phyloP scores from a whole-genome alignment of 1,140 invertebrate species.

The Euwallacea fornicatus region DNA sequence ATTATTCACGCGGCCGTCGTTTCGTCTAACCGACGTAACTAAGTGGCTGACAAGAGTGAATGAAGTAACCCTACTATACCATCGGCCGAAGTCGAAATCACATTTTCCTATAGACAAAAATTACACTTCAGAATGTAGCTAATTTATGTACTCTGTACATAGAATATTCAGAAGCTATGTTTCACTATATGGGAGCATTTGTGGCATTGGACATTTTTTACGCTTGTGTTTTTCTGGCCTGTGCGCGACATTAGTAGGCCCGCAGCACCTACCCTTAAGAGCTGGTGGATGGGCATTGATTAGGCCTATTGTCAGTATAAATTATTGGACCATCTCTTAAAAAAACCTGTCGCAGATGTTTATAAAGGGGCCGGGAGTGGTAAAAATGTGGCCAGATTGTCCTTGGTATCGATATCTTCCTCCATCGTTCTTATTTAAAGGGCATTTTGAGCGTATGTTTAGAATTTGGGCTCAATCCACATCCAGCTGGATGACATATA shows the following conservation, averaged over 20 bases:
- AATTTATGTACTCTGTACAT: too few species aligned
- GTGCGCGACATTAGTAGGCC: slow-evolving; percentile 4
- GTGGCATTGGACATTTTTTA: too few species aligned
- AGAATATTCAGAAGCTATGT: too few species aligned
- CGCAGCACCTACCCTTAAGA: slow-evolving; percentile 35
- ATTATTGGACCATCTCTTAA: slow-evolving; percentile 45
- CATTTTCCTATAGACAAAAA: background rate
- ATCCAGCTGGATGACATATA: too few species aligned
- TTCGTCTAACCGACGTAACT: slow-evolving; percentile 46
- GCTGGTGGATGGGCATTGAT: slow-evolving; percentile 40
- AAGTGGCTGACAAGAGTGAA: slow-evolving; percentile 42
- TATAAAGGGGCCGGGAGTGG: slow-evolving; percentile 42
- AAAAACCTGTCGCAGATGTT: slow-evolving; percentile 49
- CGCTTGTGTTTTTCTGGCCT: slow-evolving; percentile 6
- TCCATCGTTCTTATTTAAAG: slow-evolving; percentile 22
- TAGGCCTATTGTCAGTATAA: slow-evolving; percentile 47
- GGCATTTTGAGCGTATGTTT: slow-evolving; percentile 37
- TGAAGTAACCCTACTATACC: slow-evolving; percentile 12
- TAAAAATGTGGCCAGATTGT: slow-evolving; percentile 47
- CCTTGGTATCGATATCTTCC: slow-evolving; percentile 25
- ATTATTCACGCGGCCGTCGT: slow-evolving; percentile 46
- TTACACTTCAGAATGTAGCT: too few species aligned
- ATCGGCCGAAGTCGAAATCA: slow-evolving; percentile 11
- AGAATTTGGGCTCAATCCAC: background rate
- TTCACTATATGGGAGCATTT: too few species aligned